A percentile compares a stretch with the other conserved stretches of the same genome.
Conservation (phyloP, 2,113 vertebrate species). For the Sinocyclocheilus anshuiensis region DNA sequence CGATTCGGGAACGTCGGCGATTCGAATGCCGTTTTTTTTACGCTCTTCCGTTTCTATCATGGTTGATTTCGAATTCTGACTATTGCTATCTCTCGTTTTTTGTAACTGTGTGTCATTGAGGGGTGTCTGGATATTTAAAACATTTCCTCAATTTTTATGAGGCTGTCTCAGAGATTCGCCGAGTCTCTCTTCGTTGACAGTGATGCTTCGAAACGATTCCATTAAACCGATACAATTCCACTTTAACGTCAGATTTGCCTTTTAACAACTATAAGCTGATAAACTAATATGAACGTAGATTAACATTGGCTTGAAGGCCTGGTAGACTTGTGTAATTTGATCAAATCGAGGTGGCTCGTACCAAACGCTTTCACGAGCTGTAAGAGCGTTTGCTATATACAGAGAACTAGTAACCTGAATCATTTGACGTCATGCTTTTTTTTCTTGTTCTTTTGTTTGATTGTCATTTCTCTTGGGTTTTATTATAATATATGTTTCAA, state of each 20-base stretch:
- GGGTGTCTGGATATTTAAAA: conserved; percentile 83
- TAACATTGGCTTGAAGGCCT: conserved; percentile 16
- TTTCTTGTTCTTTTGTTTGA: conserved; percentile 53
- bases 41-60: conserved; percentile 60
- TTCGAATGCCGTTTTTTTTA: conserved; percentile 59
- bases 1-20: conserved; percentile 73
- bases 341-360: conserved; percentile 15
- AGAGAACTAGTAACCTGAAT: conserved; percentile 77
- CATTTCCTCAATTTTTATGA: conserved; percentile 91
- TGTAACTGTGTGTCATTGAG: conserved; percentile 74
- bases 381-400: conserved; percentile 74
- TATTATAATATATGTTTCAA: conserved; percentile 92
- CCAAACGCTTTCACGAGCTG: not conserved
- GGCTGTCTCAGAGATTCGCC: conserved; percentile 85
- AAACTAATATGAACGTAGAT: conserved; percentile 52
- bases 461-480: conserved; percentile 80
- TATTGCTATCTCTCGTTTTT: conserved; percentile 55
- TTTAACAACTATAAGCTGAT: conserved; percentile 68
- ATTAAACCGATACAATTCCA: conserved; percentile 65
- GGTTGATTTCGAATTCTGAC: conserved; percentile 38
- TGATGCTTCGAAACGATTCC: conserved; percentile 74
- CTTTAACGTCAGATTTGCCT: conserved; percentile 60
- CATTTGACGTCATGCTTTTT: conserved; percentile 66
- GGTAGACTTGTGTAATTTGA: conserved; percentile 33
- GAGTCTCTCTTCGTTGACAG: conserved; percentile 70